Conservation (phyloP, 2,113 vertebrate genomes). For the Barbus barbus region DNA sequence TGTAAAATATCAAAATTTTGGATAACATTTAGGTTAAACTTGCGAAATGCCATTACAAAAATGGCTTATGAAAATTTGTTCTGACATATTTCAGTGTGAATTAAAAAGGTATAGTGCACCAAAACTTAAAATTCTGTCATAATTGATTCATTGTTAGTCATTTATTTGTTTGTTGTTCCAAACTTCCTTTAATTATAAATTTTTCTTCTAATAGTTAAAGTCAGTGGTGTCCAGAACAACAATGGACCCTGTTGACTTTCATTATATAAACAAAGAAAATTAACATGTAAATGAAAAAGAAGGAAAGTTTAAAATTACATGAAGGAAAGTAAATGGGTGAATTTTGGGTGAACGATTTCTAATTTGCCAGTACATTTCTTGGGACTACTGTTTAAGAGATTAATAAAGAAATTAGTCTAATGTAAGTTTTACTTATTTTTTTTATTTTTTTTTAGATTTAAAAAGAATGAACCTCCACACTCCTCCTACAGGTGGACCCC, state of each 20-base stretch:
- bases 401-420: neutral
- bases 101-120: neutral
- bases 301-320: neutral
- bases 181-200: too few relatives aligned
- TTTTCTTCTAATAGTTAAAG: too few relatives aligned
- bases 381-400: neutral
- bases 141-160: neutral
- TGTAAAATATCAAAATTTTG: too few relatives aligned
- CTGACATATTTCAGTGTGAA: too few relatives aligned
- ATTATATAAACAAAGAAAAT: neutral
- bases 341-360: neutral
- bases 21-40: too few relatives aligned
- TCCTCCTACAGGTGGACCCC: constrained; percentile 24
- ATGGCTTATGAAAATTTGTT: too few relatives aligned
- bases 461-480: constrained; percentile 50
- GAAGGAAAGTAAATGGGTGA: neutral
- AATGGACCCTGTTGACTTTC: neutral
- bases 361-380: too few relatives aligned
- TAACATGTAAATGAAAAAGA: neutral
- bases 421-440: neutral
- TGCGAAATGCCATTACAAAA: too few relatives aligned
- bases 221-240: too few relatives aligned
- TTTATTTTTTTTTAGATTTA: constrained; percentile 12
- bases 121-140: neutral
- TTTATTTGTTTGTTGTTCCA: neutral